Evolutionary conservation across 2,888 invertebrate species (phyloP).

Genomic region (Caenorhabditis sp.): DNA sequence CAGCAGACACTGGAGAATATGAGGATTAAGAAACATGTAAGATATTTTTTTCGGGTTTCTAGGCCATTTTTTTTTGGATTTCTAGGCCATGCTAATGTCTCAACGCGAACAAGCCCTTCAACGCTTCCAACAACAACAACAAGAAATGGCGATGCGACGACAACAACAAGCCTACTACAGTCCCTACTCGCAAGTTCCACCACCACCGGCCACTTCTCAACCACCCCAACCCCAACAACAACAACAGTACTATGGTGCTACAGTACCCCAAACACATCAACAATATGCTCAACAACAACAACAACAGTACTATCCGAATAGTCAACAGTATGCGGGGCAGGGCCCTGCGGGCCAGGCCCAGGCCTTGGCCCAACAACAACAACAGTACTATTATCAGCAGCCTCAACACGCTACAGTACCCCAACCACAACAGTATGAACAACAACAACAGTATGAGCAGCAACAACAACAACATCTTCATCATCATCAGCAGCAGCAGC

Average conservation of each 20-base stretch:
- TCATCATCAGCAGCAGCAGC: no score
- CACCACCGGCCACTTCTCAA: slow-evolving; percentile 28
- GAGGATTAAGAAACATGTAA: slow-evolving; percentile 86
- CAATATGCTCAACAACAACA: slow-evolving; percentile 21
- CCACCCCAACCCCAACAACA: slow-evolving; percentile 15
- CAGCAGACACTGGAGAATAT: slow-evolving; percentile 80
- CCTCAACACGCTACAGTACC: slow-evolving; percentile 10
- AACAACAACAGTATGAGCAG: slow-evolving; percentile 15
- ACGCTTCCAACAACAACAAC: slow-evolving; percentile 67
- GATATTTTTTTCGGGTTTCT: no score
- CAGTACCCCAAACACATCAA: slow-evolving; percentile 1
- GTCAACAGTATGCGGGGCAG: slow-evolving; percentile 10
- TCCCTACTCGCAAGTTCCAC: slow-evolving; percentile 19
- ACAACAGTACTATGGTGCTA: not conserved
- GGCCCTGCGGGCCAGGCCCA: not conserved
- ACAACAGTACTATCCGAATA: not conserved
- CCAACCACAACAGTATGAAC: no score
- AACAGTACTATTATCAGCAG: slow-evolving; percentile 20
- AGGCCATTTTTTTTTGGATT: no score
- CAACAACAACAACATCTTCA: slow-evolving; percentile 6
- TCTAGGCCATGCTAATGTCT: slow-evolving; percentile 66
- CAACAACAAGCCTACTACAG: slow-evolving; percentile 36
- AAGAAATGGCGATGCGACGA: slow-evolving; percentile 60
- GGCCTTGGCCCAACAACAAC: slow-evolving; percentile 11
- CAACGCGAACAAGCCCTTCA: slow-evolving; percentile 66